Percentiles rank a stretch among this genome's conserved stretches.
These are phyloP conservation scores for Cygnus olor DNA, from an alignment of 2,797 vertebrate species.

Conservation along the genomic window DNA sequence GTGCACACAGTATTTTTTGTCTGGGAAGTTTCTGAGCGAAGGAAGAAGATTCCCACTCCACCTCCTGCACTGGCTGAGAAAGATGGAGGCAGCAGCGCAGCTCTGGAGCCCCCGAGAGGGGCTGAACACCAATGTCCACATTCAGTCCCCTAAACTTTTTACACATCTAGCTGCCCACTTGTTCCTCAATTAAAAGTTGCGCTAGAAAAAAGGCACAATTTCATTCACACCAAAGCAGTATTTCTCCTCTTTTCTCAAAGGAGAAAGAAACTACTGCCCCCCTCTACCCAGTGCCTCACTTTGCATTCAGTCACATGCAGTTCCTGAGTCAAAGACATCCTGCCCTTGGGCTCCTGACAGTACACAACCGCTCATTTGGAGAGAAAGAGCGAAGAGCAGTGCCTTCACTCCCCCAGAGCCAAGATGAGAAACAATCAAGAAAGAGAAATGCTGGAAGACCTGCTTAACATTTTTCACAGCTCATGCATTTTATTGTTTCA, in stretches of 20 bases:
- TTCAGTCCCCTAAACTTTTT: neutral
- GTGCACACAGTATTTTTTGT: neutral
- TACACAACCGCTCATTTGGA: neutral
- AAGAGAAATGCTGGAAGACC: neutral
- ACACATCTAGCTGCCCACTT: neutral
- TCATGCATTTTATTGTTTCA: neutral
- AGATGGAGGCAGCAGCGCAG: neutral
- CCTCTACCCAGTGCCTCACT: neutral
- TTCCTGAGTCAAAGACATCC: neutral
- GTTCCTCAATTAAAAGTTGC: neutral
- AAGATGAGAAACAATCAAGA: neutral
- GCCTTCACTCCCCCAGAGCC: neutral
- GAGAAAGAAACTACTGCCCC: neutral
- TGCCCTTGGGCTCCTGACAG: neutral
- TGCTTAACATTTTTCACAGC: neutral
- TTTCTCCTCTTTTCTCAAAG: neutral
- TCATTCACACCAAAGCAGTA: neutral
- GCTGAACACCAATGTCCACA: accelerated
- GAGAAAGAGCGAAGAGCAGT: neutral
- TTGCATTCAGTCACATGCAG: neutral
- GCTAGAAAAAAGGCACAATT: neutral
- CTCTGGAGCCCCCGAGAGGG: neutral
- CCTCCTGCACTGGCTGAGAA: neutral
- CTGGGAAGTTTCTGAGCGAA: neutral
- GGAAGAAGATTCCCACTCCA: neutral